Percentiles rank a stretch among this genome's conserved stretches.
Evolutionary conservation across 2,888 invertebrate species (phyloP).

Genomic region (Stenchaetothrips biformis): DNA sequence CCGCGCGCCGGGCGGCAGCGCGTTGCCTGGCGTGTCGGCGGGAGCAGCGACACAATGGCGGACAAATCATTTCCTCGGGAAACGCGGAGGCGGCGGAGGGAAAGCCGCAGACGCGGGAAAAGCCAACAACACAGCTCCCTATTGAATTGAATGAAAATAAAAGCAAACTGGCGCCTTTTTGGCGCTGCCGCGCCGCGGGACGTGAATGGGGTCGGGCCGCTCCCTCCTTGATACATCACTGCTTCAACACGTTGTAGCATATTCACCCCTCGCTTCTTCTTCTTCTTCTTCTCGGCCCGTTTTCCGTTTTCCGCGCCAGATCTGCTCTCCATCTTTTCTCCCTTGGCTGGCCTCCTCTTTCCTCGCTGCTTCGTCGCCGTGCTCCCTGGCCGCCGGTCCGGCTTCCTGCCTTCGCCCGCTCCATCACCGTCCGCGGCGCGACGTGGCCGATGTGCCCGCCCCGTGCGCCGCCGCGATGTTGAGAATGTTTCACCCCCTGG

Average conservation of each 20-base stretch:
- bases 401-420: background rate
- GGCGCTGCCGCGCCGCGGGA: background rate
- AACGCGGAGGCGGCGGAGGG: background rate
- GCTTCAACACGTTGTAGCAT: constrained; percentile 23
- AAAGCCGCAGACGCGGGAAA: background rate
- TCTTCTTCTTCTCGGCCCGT: constrained; percentile 16
- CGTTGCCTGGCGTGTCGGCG: background rate
- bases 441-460: background rate
- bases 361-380: background rate
- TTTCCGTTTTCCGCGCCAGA: constrained; percentile 8
- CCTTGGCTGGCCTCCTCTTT: background rate
- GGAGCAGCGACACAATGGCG: background rate
- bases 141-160: constrained; percentile 22
- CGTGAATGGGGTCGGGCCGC: background rate
- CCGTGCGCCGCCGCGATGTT: too few relatives aligned
- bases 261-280: constrained; percentile 29
- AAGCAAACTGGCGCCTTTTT: constrained; percentile 5
- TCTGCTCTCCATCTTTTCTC: background rate
- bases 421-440: background rate
- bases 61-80: background rate
- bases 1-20: background rate
- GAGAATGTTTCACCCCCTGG: background rate
- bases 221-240: constrained; percentile 8
- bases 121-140: constrained; percentile 9
- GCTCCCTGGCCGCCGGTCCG: background rate